phyloP scores from a whole-genome alignment of 1,140 invertebrate genomes.

The Panagrolaimus sp. region DNA sequence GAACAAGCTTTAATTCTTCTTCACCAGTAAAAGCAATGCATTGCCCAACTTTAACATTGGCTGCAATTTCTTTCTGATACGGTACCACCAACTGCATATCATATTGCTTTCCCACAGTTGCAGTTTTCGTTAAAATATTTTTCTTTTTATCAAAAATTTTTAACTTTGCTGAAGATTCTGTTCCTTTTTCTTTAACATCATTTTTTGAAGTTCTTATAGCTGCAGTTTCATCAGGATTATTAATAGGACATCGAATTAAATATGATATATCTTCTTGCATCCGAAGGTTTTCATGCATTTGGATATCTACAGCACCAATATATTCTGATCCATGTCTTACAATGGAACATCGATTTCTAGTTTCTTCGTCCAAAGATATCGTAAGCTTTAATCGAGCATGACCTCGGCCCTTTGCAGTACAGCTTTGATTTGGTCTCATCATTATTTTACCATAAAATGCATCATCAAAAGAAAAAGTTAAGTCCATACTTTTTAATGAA shows the following conservation, averaged over 20 bases:
- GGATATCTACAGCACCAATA: not conserved
- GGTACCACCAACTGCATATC: not conserved
- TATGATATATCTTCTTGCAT: not conserved
- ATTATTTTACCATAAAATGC: slow-evolving; percentile 3
- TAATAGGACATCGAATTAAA: slow-evolving; percentile 1
- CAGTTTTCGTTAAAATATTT: not conserved
- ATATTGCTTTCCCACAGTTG: slow-evolving; percentile 2
- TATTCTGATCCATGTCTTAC: not conserved
- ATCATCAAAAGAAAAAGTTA: slow-evolving; percentile 11
- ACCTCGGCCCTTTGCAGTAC: not conserved
- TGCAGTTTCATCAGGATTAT: not conserved
- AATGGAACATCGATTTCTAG: slow-evolving; percentile 10
- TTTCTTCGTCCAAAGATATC: slow-evolving; percentile 1
- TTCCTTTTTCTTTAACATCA: too few species aligned
- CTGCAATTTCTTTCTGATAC: not conserved
- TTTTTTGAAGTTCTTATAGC: too few species aligned
- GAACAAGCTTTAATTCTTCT: not conserved
- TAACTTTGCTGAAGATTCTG: not conserved
- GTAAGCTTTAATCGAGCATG: not conserved
- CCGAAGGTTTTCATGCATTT: slow-evolving; percentile 1
- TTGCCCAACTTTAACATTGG: not conserved
- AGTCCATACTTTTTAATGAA: not conserved
- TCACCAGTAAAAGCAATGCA: slow-evolving; percentile 1
- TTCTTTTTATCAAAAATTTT: slow-evolving; percentile 10
- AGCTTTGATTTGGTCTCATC: not conserved